Evolutionary conservation across 2,113 vertebrate species (phyloP).

Genomic region (Gobiocypris rarus): DNA sequence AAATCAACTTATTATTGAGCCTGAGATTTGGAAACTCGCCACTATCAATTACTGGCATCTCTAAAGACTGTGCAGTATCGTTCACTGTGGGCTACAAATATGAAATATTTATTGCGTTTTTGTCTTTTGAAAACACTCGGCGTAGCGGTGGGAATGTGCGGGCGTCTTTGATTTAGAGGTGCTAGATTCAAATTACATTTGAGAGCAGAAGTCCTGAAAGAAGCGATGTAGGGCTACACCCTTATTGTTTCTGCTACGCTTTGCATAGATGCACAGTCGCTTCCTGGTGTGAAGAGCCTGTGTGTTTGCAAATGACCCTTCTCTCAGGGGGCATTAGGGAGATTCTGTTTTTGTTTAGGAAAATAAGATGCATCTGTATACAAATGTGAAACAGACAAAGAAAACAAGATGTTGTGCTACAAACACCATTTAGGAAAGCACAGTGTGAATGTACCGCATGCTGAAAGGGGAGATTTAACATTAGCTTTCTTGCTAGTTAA

Average conservation of each 20-base stretch:
- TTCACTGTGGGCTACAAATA: constrained; percentile 43
- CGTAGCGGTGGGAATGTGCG: neutral
- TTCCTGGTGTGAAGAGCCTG: neutral
- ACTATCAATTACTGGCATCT: constrained; percentile 26
- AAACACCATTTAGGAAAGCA: constrained; percentile 9
- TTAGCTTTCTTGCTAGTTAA: neutral
- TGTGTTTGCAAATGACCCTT: constrained; percentile 42
- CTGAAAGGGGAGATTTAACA: neutral
- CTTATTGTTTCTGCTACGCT: neutral
- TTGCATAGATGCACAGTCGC: neutral
- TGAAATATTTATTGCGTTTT: constrained; percentile 66
- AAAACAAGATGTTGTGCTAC: constrained; percentile 18
- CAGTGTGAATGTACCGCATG: constrained; percentile 15
- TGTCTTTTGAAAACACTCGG: constrained; percentile 51
- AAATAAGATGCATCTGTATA: constrained; percentile 42
- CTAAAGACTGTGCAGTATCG: constrained; percentile 31
- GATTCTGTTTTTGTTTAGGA: constrained; percentile 52
- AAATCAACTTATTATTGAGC: constrained; percentile 27
- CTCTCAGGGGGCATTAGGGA: constrained; percentile 14
- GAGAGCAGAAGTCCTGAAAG: neutral
- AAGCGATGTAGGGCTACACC: neutral
- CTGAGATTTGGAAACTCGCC: constrained; percentile 15
- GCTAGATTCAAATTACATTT: constrained; percentile 15
- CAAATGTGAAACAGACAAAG: constrained; percentile 36
- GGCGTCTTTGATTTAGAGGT: constrained; percentile 16